phyloP scores from a whole-genome alignment of 2,113 vertebrate species.

The Clarias batrachus region DNA sequence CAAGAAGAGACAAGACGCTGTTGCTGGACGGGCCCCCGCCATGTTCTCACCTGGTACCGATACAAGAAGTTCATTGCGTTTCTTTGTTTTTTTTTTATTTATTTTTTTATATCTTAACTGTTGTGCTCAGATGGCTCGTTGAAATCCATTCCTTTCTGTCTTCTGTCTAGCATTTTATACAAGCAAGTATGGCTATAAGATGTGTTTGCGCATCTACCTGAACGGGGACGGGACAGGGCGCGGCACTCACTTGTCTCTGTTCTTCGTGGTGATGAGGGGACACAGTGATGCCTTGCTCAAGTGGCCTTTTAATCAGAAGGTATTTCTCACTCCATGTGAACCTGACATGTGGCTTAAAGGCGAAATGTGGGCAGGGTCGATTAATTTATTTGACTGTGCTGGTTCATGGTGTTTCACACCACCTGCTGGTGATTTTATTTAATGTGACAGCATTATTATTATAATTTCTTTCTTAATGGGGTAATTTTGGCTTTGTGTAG shows the following conservation, averaged over 20 bases:
- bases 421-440: no score
- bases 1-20: conserved; percentile 91
- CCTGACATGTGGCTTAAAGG: not conserved
- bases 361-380: not conserved
- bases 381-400: not conserved
- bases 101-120: not conserved
- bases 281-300: conserved; percentile 89
- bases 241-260: conserved; percentile 89
- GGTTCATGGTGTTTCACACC: not conserved
- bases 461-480: not conserved
- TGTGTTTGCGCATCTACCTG: conserved; percentile 93
- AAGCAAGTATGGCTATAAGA: conserved; percentile 97
- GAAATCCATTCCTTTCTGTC: not conserved
- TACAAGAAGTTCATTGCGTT: not conserved
- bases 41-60: conserved; percentile 93
- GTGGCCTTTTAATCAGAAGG: conserved; percentile 99
- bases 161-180: conserved; percentile 87
- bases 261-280: conserved; percentile 97
- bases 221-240: conserved; percentile 93
- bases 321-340: conserved; percentile 49
- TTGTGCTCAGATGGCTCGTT: not conserved
- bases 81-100: not conserved
- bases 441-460: not conserved
- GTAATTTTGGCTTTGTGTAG: not conserved
- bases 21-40: conserved; percentile 85